phyloP scores from a whole-genome alignment of 2,113 vertebrate species.

The Scalopus aquaticus region DNA sequence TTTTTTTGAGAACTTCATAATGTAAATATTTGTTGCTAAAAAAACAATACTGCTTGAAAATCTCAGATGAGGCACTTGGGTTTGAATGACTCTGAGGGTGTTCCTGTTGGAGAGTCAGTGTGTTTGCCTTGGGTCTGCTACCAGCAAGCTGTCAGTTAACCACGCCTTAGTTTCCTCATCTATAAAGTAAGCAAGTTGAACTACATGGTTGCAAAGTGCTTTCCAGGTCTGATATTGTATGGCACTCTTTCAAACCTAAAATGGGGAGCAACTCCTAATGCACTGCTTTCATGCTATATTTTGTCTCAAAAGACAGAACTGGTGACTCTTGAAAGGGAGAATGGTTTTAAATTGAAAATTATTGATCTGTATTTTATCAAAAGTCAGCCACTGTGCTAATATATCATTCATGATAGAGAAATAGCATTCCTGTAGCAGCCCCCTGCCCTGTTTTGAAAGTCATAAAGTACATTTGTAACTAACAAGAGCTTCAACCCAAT shows the following conservation, averaged over 20 bases:
- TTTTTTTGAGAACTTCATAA: not conserved
- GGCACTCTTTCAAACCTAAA: not conserved
- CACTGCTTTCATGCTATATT: not conserved
- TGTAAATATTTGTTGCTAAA: not conserved
- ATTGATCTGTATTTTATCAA: slow-evolving; percentile 10
- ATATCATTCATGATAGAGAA: not conserved
- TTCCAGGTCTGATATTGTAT: not conserved
- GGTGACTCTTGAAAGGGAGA: not conserved
- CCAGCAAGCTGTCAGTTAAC: not conserved
- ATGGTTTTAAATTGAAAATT: slow-evolving; percentile 10
- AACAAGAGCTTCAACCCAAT: not conserved
- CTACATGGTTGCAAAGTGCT: not conserved
- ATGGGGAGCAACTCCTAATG: not conserved
- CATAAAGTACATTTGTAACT: not conserved
- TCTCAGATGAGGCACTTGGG: not conserved
- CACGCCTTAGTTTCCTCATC: not conserved
- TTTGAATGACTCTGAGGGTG: not conserved
- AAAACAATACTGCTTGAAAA: not conserved
- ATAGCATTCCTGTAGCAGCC: not conserved
- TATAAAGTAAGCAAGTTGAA: not conserved
- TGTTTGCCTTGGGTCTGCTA: not conserved
- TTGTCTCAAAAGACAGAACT: slow-evolving; percentile 20
- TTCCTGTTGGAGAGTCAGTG: not conserved
- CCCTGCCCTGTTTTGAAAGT: not conserved
- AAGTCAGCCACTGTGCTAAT: not conserved